These are phyloP conservation scores for Choreutis nemorana DNA, from an alignment of 2,888 invertebrate genomes.

Conservation along the genomic window DNA sequence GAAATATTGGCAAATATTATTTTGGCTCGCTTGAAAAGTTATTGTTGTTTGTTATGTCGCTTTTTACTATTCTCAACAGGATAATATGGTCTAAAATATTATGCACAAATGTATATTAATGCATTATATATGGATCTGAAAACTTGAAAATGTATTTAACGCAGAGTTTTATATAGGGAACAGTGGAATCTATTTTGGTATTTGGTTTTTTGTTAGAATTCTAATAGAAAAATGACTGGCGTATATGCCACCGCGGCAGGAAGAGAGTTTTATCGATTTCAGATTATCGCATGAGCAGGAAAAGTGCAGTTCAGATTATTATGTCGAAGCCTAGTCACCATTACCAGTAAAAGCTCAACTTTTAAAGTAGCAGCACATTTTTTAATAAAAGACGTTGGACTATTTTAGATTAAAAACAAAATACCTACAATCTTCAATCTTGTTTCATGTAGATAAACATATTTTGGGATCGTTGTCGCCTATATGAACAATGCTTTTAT, in stretches of 20 bases:
- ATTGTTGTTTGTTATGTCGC: slow-evolving; percentile 17
- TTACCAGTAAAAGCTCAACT: background rate
- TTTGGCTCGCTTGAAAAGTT: slow-evolving; percentile 15
- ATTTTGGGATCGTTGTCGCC: too few species aligned
- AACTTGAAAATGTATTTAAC: too few species aligned
- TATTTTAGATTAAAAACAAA: too few species aligned
- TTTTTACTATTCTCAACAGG: slow-evolving; percentile 12
- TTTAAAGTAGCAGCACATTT: background rate
- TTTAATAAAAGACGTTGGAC: background rate
- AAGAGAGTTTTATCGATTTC: slow-evolving; percentile 25
- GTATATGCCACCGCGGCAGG: slow-evolving; percentile 11
- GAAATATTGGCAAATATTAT: slow-evolving; percentile 10
- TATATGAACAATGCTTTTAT: too few species aligned
- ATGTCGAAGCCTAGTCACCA: background rate
- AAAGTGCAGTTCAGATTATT: slow-evolving; percentile 25
- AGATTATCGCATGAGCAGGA: slow-evolving; percentile 24
- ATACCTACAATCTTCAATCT: too few species aligned
- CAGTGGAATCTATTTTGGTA: too few species aligned
- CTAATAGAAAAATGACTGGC: slow-evolving; percentile 10
- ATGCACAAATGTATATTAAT: too few species aligned
- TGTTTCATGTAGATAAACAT: too few species aligned
- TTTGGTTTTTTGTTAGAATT: too few species aligned
- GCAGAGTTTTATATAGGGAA: too few species aligned
- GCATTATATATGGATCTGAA: too few species aligned
- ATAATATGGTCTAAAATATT: too few species aligned